A percentile compares a stretch with the other conserved stretches of the same genome.
phyloP scores from a whole-genome alignment of 1,140 invertebrate species.

The Odontomachus brunneus region DNA sequence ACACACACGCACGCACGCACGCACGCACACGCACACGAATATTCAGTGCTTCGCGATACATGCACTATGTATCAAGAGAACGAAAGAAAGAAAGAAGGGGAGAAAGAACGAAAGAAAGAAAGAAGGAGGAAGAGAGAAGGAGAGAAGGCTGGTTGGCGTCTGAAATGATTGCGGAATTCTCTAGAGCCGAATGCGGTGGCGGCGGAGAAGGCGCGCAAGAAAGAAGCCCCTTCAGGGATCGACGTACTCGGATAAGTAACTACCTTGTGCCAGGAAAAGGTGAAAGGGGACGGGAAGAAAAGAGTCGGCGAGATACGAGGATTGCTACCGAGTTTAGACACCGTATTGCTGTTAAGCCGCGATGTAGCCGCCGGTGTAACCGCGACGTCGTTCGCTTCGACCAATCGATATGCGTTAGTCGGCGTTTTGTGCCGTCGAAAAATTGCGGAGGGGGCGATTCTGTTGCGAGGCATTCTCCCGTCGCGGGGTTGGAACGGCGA shows the following conservation, averaged over 20 bases:
- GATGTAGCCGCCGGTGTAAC: constrained; percentile 28
- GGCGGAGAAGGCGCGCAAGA: constrained; percentile 54
- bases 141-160: constrained; percentile 57
- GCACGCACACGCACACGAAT: neutral
- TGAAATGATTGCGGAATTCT: constrained; percentile 72
- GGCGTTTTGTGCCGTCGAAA: constrained; percentile 37
- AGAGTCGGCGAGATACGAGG: constrained; percentile 41
- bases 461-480: constrained; percentile 24
- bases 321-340: constrained; percentile 56
- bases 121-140: neutral
- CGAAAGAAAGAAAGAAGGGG: neutral
- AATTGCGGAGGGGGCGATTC: constrained; percentile 23
- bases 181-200: constrained; percentile 56
- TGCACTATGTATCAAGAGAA: neutral
- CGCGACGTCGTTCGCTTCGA: constrained; percentile 39
- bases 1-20: no score
- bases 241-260: constrained; percentile 65
- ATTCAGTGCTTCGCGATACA: neutral
- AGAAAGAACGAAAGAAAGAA: no score
- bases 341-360: constrained; percentile 54
- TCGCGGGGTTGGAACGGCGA: neutral
- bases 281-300: constrained; percentile 40
- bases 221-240: constrained; percentile 60
- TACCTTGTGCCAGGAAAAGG: constrained; percentile 45
- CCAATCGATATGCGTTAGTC: constrained; percentile 57